Conservation (phyloP, 1,140 invertebrate species). For the Gryon sp. region DNA sequence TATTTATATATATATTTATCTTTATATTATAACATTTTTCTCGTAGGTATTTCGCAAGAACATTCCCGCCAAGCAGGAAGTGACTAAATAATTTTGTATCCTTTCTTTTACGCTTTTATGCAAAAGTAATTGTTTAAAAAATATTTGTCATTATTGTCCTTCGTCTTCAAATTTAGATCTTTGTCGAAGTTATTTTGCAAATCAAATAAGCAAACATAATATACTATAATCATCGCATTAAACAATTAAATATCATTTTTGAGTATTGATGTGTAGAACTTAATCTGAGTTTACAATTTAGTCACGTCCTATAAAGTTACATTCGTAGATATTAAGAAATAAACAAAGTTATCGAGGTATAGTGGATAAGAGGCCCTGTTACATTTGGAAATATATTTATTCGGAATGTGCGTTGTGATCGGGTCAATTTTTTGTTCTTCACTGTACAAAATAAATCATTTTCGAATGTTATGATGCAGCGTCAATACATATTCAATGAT, state of each 20-base stretch:
- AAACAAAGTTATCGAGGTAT: constrained; percentile 53
- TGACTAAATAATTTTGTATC: constrained; percentile 25
- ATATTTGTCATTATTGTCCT: constrained; percentile 44
- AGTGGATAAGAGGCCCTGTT: constrained; percentile 49
- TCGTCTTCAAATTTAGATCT: constrained; percentile 6
- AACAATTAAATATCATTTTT: constrained; percentile 12
- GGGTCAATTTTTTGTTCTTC: neutral
- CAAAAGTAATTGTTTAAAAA: constrained; percentile 27
- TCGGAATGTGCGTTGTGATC: constrained; percentile 66
- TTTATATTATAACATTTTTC: constrained; percentile 28
- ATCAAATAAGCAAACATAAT: constrained; percentile 22
- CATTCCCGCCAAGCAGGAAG: constrained; percentile 27
- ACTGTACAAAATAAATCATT: neutral
- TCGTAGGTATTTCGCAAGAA: constrained; percentile 32
- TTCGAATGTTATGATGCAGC: constrained; percentile 6
- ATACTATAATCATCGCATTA: neutral
- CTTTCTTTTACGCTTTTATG: constrained; percentile 8
- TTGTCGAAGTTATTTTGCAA: constrained; percentile 3
- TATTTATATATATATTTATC: constrained; percentile 53
- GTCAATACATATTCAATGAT: constrained; percentile 13
- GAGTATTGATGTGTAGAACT: constrained; percentile 23
- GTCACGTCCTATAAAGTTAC: constrained; percentile 38
- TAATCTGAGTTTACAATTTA: constrained; percentile 21
- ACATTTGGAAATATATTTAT: constrained; percentile 46
- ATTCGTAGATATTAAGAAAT: constrained; percentile 39